A percentile compares a stretch with the other conserved stretches of the same genome.
Evolutionary conservation across 1,140 invertebrate genomes (phyloP).

Genomic region (Drosophila rufa): DNA sequence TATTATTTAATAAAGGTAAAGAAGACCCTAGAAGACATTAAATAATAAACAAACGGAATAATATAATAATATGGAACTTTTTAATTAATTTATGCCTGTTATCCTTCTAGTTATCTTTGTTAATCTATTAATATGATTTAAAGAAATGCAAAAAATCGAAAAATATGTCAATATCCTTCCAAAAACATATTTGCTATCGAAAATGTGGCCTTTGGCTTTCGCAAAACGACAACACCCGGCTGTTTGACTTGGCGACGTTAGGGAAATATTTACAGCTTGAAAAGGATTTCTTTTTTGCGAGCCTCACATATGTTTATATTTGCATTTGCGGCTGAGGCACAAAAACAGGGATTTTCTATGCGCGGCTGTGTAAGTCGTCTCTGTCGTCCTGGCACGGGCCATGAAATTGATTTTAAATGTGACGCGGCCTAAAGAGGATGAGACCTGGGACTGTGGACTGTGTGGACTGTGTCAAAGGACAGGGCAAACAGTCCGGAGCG

Average conservation of each 20-base stretch:
- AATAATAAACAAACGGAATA: too few species aligned
- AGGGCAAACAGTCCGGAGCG: slow-evolving; percentile 43
- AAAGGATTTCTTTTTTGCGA: slow-evolving; percentile 49
- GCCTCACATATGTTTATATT: slow-evolving; percentile 64
- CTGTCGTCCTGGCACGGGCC: slow-evolving; percentile 29
- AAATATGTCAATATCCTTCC: neutral
- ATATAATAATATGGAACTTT: neutral
- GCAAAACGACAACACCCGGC: slow-evolving; percentile 2
- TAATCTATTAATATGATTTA: neutral
- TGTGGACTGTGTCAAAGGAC: slow-evolving; percentile 20
- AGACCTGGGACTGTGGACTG: slow-evolving; percentile 22
- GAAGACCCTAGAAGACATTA: too few species aligned
- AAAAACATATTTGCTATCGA: neutral
- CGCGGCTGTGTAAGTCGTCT: slow-evolving; percentile 13
- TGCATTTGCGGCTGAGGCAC: slow-evolving; percentile 60
- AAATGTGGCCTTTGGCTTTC: slow-evolving; percentile 2
- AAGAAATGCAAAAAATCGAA: neutral
- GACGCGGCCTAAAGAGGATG: slow-evolving; percentile 56
- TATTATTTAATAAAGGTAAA: too few species aligned
- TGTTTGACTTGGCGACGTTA: slow-evolving; percentile 26
- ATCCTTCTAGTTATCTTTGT: too few species aligned
- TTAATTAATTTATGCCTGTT: neutral
- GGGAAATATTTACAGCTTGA: slow-evolving; percentile 51
- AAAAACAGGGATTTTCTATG: slow-evolving; percentile 42
- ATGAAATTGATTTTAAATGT: slow-evolving; percentile 82